Base-by-base conservation (phyloP, 2,797 vertebrate species). In the Chloroceryle inda region DNA sequence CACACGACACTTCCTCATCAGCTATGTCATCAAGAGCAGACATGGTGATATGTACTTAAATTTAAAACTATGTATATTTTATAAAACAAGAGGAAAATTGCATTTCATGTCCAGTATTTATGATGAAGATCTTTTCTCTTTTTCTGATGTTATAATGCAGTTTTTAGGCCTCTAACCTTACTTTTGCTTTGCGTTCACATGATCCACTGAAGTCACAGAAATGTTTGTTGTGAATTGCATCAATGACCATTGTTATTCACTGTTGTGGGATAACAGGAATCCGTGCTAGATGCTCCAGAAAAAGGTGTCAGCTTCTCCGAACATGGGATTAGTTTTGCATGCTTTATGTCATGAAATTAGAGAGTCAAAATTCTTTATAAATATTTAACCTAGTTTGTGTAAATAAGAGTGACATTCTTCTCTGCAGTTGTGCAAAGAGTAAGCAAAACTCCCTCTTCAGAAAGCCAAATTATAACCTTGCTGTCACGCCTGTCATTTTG, bases 331-430 rank as follows among this genome's bases (percentile, higher is more conserved):
- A 94, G 24, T 10, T 85, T 75, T 78, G 40, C 55, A 22, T 81
- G 80, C n/a, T 86, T 86, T 95, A 40, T 81, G 58, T 81, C 77
- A 88, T 2, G 21, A 92, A 95, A 66, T 47, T 40, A 59, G 44
- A 83, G 35, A 24, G 47, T 66, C 58, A 86, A 94, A 86, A 73
- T 59, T 6, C 66, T 88, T 78, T 53, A 75, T 68, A 96, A 94
- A 95, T 94, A 93, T 94, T 97, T 93, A 66, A 69, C 29, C 22
- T 81, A 53, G 18, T 78, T 79, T 78, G 64, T 89, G 73, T 84
- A 94, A 95, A 90, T 84, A 88, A 72, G 29, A 78, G n/a, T 55
- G 62, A 81, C 66, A 23, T 85, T 94, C 35, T 89, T 86, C 73
- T 38, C 53, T 66, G 13, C 6, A 37, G 62, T 38, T 72, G 35